Evolutionary conservation across 2,113 vertebrate species (phyloP), one percentile per base, ranked within the genome.

Genomic region (Nycticebus coucang): DNA sequence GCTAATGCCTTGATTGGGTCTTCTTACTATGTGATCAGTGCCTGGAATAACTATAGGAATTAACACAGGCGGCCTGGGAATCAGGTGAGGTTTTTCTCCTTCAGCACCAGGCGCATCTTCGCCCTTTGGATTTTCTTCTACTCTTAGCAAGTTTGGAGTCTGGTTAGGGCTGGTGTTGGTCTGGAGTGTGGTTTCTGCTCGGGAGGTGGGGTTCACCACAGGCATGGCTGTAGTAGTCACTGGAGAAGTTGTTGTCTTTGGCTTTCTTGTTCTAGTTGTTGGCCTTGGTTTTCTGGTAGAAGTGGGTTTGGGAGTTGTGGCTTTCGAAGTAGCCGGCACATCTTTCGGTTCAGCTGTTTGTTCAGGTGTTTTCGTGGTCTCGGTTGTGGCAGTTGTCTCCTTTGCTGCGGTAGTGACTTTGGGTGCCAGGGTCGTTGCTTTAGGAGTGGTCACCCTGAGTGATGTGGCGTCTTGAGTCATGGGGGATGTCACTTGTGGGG

Each of bases 251-350:
- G 96, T 97, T 1, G 94, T 93, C 92, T 96, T 98, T 15, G 95
- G 95, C 87, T 89, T 97, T 88, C 12, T 96, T 35, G 28, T 77
- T 92, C 95, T 96, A 30, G 95, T 74, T 60, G 94, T 95, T 21
- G 96, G 96, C 60, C 59, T 83, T 82, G 97, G 96, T 71, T 97
- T 95, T 97, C 92, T 97, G 82, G 94, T 94, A 50, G 93, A 69
- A 33, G 75, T 18, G 5, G 81, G 83, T 87, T 94, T 96, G 9
- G 91, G n/a, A 91, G 96, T 86, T 89, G 87, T 90, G 62, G 68
- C 92, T 91, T 97, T 93, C 71, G 94, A 28, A n/a, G 60, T 50
- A 26, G 74, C 50, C 21, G 69, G 55, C 66, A 41, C 45, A 4
- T 80, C 91, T 92, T 95, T 74, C 1, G 96, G 22, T n/a, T 2